Percentiles rank a stretch among this genome's conserved stretches.
phyloP scores from a whole-genome alignment of 2,113 vertebrate species.

The Emydocephalus ijimae region DNA sequence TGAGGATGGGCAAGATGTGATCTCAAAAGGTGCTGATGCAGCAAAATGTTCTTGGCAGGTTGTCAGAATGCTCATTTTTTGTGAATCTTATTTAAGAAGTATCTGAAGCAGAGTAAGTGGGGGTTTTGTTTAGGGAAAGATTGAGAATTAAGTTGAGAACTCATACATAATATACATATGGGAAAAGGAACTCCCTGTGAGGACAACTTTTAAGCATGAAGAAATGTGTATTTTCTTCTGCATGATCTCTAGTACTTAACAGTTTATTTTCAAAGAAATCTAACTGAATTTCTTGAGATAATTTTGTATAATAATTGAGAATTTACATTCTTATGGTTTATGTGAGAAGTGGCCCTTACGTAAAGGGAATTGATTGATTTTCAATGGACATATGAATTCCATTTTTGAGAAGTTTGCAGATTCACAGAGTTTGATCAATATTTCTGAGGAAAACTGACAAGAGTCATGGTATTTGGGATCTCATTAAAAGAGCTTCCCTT shows the following conservation, averaged over 20 bases:
- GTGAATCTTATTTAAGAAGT: neutral
- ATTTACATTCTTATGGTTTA: neutral
- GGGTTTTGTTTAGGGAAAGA: neutral
- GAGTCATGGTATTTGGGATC: neutral
- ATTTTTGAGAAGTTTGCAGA: slow-evolving; percentile 32
- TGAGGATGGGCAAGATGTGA: neutral
- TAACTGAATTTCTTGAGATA: neutral
- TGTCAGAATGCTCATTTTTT: neutral
- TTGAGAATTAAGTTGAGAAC: slow-evolving; percentile 54
- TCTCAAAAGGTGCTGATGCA: neutral
- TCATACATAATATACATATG: neutral
- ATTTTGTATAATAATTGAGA: neutral
- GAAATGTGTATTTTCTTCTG: neutral
- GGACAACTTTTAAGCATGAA: neutral
- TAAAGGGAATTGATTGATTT: slow-evolving; percentile 43
- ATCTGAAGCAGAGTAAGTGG: neutral
- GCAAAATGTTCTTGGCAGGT: slow-evolving; percentile 3
- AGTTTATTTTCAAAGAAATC: neutral
- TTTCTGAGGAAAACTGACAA: neutral
- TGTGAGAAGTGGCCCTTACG: slow-evolving; percentile 29
- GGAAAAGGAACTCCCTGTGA: neutral
- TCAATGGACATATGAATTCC: neutral
- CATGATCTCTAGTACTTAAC: neutral
- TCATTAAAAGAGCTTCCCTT: neutral
- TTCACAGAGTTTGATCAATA: neutral